Conservation (phyloP, 1,140 invertebrate genomes). For the Pararge aegeria region DNA sequence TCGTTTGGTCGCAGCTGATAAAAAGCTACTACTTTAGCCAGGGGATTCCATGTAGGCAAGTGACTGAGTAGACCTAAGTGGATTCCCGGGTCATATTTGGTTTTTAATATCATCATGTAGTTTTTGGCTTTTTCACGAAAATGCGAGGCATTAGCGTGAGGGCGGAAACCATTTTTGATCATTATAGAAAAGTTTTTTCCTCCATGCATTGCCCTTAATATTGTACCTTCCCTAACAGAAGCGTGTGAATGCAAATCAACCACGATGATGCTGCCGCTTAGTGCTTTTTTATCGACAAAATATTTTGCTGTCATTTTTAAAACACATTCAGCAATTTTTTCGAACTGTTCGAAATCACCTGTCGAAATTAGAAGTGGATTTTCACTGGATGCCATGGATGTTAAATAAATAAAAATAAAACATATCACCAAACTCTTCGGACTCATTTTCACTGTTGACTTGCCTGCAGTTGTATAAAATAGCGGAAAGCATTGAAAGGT, state of each 20-base stretch:
- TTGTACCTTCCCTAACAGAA: slow-evolving; percentile 59
- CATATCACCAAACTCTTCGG: neutral
- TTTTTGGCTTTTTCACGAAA: slow-evolving; percentile 79
- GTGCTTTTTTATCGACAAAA: slow-evolving; percentile 75
- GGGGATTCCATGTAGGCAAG: slow-evolving; percentile 76
- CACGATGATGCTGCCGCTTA: slow-evolving; percentile 75
- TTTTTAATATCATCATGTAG: slow-evolving; percentile 77
- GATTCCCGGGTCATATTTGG: slow-evolving; percentile 61
- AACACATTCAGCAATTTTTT: slow-evolving; percentile 69
- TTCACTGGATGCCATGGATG: slow-evolving; percentile 21
- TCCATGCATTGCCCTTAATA: slow-evolving; percentile 68
- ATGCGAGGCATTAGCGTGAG: slow-evolving; percentile 74
- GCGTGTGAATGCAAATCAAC: slow-evolving; percentile 70
- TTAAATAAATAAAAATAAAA: slow-evolving; percentile 18
- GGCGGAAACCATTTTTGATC: slow-evolving; percentile 72
- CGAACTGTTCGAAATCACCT: slow-evolving; percentile 50
- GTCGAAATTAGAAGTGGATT: slow-evolving; percentile 50
- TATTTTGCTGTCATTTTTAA: slow-evolving; percentile 76
- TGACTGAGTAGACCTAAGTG: slow-evolving; percentile 69
- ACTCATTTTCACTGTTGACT: slow-evolving; percentile 1
- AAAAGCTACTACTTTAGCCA: slow-evolving; percentile 72
- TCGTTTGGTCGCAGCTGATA: slow-evolving; percentile 57
- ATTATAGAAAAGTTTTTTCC: slow-evolving; percentile 75
- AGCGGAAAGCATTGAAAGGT: neutral
- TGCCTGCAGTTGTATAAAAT: neutral